Evolutionary conservation across 2,888 invertebrate genomes (phyloP).

Genomic region (Galeopsomyia nigrocyanea): DNA sequence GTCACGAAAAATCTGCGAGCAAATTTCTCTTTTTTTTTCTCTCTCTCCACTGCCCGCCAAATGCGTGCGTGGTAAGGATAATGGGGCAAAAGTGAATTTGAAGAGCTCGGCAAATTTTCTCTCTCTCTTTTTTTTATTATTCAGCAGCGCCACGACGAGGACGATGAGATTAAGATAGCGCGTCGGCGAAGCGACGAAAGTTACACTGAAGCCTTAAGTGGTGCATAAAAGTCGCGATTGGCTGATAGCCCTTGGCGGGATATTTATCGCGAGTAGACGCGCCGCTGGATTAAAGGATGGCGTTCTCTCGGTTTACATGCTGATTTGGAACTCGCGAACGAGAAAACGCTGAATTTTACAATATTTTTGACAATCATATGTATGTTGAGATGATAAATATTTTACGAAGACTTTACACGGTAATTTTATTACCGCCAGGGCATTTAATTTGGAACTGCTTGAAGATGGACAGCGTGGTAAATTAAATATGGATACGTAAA

Average conservation of each 20-base stretch:
- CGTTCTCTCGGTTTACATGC: neutral
- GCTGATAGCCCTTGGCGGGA: constrained; percentile 17
- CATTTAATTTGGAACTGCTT: too few relatives aligned
- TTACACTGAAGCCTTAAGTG: constrained; percentile 33
- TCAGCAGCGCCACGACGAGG: neutral
- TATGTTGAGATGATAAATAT: too few relatives aligned
- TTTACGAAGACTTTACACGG: too few relatives aligned
- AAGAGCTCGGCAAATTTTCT: constrained; percentile 40
- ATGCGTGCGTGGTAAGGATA: constrained; percentile 38
- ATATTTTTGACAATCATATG: too few relatives aligned
- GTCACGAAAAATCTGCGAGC: constrained; percentile 67
- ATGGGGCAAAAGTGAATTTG: constrained; percentile 29
- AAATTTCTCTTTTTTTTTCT: constrained; percentile 40
- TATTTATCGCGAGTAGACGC: constrained; percentile 40
- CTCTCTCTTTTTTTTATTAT: constrained; percentile 13
- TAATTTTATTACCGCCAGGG: too few relatives aligned
- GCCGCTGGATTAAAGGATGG: constrained; percentile 12
- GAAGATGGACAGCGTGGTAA: too few relatives aligned
- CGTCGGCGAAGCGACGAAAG: constrained; percentile 14
- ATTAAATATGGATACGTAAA: too few relatives aligned
- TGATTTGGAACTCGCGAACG: too few relatives aligned
- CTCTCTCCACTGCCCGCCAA: neutral
- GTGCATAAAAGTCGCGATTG: constrained; percentile 35
- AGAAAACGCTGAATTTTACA: too few relatives aligned
- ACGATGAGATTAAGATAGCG: constrained; percentile 40